Evolutionary conservation across 2,888 invertebrate genomes (phyloP).

Genomic region (Eutolmus rufibarbis): DNA sequence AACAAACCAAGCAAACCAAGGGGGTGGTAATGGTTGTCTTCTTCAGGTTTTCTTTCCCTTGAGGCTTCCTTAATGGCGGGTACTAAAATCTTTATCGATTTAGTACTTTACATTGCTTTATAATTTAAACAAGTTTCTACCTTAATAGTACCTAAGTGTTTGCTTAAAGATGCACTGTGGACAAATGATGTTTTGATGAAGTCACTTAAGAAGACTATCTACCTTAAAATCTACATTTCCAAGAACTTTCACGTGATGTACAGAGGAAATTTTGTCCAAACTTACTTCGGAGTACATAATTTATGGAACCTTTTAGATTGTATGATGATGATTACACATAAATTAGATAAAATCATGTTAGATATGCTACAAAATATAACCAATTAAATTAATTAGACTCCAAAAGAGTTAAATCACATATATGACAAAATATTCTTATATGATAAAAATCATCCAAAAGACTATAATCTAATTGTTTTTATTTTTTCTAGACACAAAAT

Average conservation of each 20-base stretch:
- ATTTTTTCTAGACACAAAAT: neutral
- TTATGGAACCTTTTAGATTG: neutral
- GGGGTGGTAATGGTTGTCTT: neutral
- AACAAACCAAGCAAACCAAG: neutral
- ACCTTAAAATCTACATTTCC: neutral
- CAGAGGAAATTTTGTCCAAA: neutral
- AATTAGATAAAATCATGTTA: neutral
- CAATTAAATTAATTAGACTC: neutral
- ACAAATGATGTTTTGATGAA: neutral
- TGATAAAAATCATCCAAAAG: neutral
- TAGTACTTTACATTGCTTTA: neutral
- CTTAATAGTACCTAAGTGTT: neutral
- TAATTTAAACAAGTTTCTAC: neutral
- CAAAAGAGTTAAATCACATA: neutral
- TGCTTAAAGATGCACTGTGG: neutral
- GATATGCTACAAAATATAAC: neutral
- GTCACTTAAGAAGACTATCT: neutral
- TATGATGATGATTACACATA: neutral
- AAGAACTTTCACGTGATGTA: too few relatives aligned
- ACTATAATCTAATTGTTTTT: neutral
- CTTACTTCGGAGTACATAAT: neutral
- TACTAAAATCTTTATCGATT: constrained; percentile 1
- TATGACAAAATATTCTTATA: neutral
- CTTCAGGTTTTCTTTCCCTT: neutral
- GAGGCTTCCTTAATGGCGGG: neutral